These are phyloP conservation scores for Phragmatobia fuliginosa DNA, from an alignment of 2,888 invertebrate genomes.

Conservation along the genomic window DNA sequence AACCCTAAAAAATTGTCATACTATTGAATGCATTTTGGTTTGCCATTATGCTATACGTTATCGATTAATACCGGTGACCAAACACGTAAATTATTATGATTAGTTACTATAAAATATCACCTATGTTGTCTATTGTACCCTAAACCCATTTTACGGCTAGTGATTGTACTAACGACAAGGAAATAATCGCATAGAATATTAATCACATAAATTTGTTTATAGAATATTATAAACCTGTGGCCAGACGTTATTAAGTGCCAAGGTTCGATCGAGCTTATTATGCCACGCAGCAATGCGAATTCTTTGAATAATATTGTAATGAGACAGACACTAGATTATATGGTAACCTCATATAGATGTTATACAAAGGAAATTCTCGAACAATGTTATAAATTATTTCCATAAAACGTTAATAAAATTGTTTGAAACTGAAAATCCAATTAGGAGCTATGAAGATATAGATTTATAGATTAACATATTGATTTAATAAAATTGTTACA, in stretches of 20 bases:
- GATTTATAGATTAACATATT: neutral
- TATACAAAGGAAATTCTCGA: neutral
- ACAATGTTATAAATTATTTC: neutral
- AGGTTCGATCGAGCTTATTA: slow-evolving; percentile 32
- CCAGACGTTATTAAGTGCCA: slow-evolving; percentile 43
- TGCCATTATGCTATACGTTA: neutral
- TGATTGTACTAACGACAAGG: slow-evolving; percentile 39
- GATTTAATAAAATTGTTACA: no score
- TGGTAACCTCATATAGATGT: neutral
- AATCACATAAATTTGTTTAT: slow-evolving; percentile 40
- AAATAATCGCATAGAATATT: slow-evolving; percentile 49
- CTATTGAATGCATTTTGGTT: neutral
- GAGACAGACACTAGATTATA: neutral
- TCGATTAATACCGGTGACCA: neutral
- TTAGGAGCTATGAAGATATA: neutral
- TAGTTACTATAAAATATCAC: neutral
- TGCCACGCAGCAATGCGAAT: slow-evolving; percentile 44
- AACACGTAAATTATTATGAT: no score
- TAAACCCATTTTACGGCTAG: neutral
- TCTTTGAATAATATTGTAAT: slow-evolving; percentile 32
- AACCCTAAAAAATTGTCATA: neutral
- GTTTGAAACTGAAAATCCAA: neutral
- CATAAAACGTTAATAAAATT: neutral
- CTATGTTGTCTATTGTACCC: no score
- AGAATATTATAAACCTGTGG: slow-evolving; percentile 32